Evolutionary conservation across 2,888 invertebrate genomes (phyloP).

Genomic region (Parasteatoda lunata): DNA sequence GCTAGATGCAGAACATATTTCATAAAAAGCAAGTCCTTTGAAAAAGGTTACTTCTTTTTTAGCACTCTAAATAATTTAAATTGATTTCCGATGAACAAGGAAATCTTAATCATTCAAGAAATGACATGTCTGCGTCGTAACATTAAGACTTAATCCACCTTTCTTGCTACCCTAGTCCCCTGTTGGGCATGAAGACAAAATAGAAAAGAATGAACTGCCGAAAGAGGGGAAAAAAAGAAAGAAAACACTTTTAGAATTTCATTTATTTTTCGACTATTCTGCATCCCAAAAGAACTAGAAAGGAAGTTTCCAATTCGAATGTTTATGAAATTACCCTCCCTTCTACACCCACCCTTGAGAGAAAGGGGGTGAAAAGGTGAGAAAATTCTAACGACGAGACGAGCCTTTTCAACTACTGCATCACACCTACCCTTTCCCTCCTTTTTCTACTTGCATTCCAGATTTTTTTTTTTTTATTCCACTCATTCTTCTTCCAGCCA

Average conservation of each 20-base stretch:
- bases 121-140: too few species aligned
- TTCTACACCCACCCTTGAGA: slow-evolving; percentile 12
- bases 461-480: slow-evolving; percentile 21
- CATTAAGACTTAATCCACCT: slow-evolving; percentile 7
- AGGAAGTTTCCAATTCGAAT: slow-evolving; percentile 63
- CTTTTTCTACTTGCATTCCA: not conserved
- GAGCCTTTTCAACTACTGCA: slow-evolving; percentile 22
- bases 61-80: too few species aligned
- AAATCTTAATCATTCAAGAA: too few species aligned
- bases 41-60: too few species aligned
- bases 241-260: slow-evolving; percentile 53
- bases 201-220: slow-evolving; percentile 37
- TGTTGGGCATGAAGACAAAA: slow-evolving; percentile 9
- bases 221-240: slow-evolving; percentile 18
- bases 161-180: not conserved
- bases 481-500: not conserved
- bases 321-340: slow-evolving; percentile 61
- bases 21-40: too few species aligned
- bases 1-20: too few species aligned
- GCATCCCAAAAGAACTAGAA: slow-evolving; percentile 48
- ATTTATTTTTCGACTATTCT: slow-evolving; percentile 59
- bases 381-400: slow-evolving; percentile 58
- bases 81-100: too few species aligned
- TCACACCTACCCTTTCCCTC: not conserved
- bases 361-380: slow-evolving; percentile 36